These are phyloP conservation scores for Melanophora roralis DNA, from an alignment of 2,888 invertebrate genomes.

Conservation along the genomic window DNA sequence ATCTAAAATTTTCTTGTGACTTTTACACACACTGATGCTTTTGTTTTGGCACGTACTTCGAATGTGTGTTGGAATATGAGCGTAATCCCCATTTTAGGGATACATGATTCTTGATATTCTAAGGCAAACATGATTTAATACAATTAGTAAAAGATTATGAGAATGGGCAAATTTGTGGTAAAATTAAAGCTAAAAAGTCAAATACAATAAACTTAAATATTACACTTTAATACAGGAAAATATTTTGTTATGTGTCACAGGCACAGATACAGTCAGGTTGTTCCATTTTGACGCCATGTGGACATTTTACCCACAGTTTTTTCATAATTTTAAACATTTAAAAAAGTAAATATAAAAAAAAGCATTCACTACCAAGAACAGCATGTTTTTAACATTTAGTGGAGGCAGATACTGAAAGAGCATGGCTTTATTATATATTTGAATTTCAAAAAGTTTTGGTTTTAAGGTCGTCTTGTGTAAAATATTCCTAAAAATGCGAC, in stretches of 20 bases:
- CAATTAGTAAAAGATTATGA: slow-evolving; percentile 41
- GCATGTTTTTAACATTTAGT: too few relatives aligned
- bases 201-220: slow-evolving; percentile 8
- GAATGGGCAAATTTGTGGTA: not conserved
- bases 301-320: too few relatives aligned
- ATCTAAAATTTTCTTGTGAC: slow-evolving; percentile 24
- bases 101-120: slow-evolving; percentile 54
- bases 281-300: too few relatives aligned
- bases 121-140: slow-evolving; percentile 58
- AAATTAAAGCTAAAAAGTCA: slow-evolving; percentile 4
- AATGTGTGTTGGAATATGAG: not conserved
- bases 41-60: not conserved
- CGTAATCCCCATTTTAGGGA: slow-evolving; percentile 43
- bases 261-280: too few relatives aligned
- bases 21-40: slow-evolving; percentile 16
- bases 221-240: not conserved
- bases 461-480: too few relatives aligned
- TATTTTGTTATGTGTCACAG: not conserved
- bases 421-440: too few relatives aligned
- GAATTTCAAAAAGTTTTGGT: too few relatives aligned
- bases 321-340: too few relatives aligned
- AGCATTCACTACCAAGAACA: too few relatives aligned
- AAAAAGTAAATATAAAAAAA: too few relatives aligned
- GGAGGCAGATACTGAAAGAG: too few relatives aligned
- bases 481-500: too few relatives aligned